Evolutionary conservation across 2,797 vertebrate species (phyloP), one percentile per base, ranked within the genome.

Genomic region (Ceyx erithaca): DNA sequence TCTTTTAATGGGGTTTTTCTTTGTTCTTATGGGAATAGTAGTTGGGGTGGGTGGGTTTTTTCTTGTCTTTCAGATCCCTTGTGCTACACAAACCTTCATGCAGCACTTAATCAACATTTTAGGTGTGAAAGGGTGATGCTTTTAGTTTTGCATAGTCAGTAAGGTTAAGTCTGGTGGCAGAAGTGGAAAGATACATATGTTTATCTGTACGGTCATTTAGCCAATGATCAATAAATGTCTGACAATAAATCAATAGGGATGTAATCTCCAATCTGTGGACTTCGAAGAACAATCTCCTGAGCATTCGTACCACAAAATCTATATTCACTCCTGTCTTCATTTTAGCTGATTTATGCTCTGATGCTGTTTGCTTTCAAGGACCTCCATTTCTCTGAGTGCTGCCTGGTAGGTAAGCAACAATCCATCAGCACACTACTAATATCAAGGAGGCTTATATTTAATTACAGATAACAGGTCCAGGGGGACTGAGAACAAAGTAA

Each of bases 391-490:
- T 96, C 90, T 97, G 95, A 96, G 87, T 89, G 85, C 82, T 95
- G 75, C 57, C 83, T 83, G 64, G 51, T 93, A 94, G 59, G 88
- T 84, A 95, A 95, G 76, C 92, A 96, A 91, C 84, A 92, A 97
- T 97, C 85, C 85, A 93, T 97, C 96, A 97, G 87, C 11, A 9
- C 49, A 31, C 63, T 80, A 81, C 80, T 87, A 94, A 90, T 95
- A 95, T 95, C 91, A 82, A 90, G 91, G 92, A 97, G 87, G 67
- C 92, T 96, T 95, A 92, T 95, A 97, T 96, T 97, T 97, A 97
- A 96, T 97, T 97, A 97, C 79, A 95, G 95, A 94, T 93, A 96
- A 96, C 93, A 90, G 73, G 51, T 61, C 92, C 72, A 51, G 73
- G 49, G 93, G 85, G 96, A 87, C 52, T 80, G 87, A 94, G 79